Evolutionary conservation across 2,888 invertebrate species (phyloP).

Genomic region (Microchrysa polita): DNA sequence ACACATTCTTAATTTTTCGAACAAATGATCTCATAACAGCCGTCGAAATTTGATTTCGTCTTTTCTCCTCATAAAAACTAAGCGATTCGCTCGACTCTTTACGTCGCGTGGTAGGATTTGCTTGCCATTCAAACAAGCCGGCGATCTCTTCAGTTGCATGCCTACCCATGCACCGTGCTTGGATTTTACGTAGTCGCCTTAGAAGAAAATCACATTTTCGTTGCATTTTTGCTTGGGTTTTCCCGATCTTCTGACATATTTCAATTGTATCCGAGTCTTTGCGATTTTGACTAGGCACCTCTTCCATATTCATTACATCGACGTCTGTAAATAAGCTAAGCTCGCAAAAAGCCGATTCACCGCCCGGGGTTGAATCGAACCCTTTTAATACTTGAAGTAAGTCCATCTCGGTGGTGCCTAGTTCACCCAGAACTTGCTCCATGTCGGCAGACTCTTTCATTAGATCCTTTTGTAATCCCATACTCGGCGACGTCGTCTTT

Average conservation of each 20-base stretch:
- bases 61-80: constrained; percentile 59
- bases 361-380: constrained; percentile 67
- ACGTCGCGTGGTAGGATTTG: constrained; percentile 66
- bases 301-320: constrained; percentile 53
- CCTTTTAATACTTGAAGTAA: constrained; percentile 81
- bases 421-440: constrained; percentile 73
- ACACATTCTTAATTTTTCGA: constrained; percentile 59
- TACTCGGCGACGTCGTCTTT: constrained; percentile 64
- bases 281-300: constrained; percentile 48
- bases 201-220: constrained; percentile 77
- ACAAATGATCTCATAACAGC: constrained; percentile 69
- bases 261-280: constrained; percentile 54
- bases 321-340: constrained; percentile 56
- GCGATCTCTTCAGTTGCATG: constrained; percentile 82
- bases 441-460: constrained; percentile 71
- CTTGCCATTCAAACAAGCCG: constrained; percentile 76
- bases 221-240: constrained; percentile 68
- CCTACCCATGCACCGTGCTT: constrained; percentile 78
- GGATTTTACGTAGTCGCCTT: constrained; percentile 78
- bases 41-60: constrained; percentile 64
- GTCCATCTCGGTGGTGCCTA: constrained; percentile 70
- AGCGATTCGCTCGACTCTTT: constrained; percentile 51
- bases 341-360: constrained; percentile 59
- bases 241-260: constrained; percentile 57
- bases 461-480: constrained; percentile 68